Evolutionary conservation across 2,888 invertebrate genomes (phyloP), one percentile per base, ranked within the genome.

Genomic region (Blastobasis adustella): DNA sequence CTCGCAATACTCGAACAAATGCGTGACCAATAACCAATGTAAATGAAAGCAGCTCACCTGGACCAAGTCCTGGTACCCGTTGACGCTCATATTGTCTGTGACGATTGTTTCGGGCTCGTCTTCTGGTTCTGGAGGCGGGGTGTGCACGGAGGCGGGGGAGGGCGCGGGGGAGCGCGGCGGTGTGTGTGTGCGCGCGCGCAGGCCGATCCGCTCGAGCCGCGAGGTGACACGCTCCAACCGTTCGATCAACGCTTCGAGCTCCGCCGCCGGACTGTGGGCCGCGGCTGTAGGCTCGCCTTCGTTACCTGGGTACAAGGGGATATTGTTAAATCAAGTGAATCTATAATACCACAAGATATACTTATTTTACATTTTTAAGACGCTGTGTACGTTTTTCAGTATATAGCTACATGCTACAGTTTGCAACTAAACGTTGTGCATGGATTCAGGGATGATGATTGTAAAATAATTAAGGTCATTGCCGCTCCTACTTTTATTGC

Each of bases 221-320:
- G 90, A 90, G 8, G 94, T 93, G 55, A 95, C 92, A 61, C 90
- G 91, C 82, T 95, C 95, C 68, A 95, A 77, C 47, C 95, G 92
- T 66, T 90, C 91, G 61, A 94, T 92, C 70, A 95, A 81, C 57
- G 90, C 89, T 72, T 93, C 93, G 61, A 95, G 87, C 69, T 93
- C 91, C 51, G 83, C 87, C 43, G 90, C 87, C 56, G 90, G 86
- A 58, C 77, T 79, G 53, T 71, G 70, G 45, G 62, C 65, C 51
- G 82, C 78, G 55, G 82, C 79, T 63, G 81, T 73, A 49, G 82
- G 69, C 57, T 90, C 89, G 54, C 74, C 74, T 71, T 91, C 90
- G 63, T 75, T 81, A 60, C 88, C 90, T 90, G 69, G 41, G 54
- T 54, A 58, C 47, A 58, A 38, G 44, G 50, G 42, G 47, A 47